phyloP scores from a whole-genome alignment of 2,888 invertebrate species.

The Cyclophora punctaria region DNA sequence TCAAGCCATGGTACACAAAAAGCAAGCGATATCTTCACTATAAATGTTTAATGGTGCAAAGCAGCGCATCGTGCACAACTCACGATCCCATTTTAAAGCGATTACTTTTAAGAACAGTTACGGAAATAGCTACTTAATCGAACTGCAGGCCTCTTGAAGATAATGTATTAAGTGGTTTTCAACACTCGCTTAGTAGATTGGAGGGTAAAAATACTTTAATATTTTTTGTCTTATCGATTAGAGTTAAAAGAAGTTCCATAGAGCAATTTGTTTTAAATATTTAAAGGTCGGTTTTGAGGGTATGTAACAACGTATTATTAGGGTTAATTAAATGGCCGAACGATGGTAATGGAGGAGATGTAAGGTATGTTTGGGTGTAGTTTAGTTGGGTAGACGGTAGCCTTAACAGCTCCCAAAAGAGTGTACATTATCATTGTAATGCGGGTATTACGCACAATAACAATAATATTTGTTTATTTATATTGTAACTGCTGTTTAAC shows the following conservation, averaged over 20 bases:
- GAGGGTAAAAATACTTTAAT: too few species aligned
- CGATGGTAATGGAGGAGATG: too few species aligned
- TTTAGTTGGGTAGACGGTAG: background rate
- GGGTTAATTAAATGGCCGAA: too few species aligned
- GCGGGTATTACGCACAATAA: slow-evolving; percentile 8
- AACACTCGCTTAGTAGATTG: slow-evolving; percentile 1
- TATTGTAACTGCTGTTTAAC: slow-evolving; percentile 24
- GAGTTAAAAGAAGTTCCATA: background rate
- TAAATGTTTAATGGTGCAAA: slow-evolving; percentile 65
- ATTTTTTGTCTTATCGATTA: background rate
- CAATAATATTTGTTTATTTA: slow-evolving; percentile 14
- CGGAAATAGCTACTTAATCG: slow-evolving; percentile 62
- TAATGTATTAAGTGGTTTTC: slow-evolving; percentile 27
- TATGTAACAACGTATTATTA: too few species aligned
- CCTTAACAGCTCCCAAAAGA: slow-evolving; percentile 7
- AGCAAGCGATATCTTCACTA: slow-evolving; percentile 61
- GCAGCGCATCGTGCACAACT: slow-evolving; percentile 43
- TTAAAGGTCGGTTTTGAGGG: too few species aligned
- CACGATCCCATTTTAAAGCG: slow-evolving; percentile 64
- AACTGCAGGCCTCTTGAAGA: slow-evolving; percentile 48
- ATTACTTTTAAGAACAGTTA: slow-evolving; percentile 58
- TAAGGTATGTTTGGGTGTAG: background rate
- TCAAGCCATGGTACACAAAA: slow-evolving; percentile 56
- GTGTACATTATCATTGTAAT: slow-evolving; percentile 10
- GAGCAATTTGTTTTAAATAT: too few species aligned